phyloP scores from a whole-genome alignment of 2,113 vertebrate genomes.

The Pelusios castaneus region DNA sequence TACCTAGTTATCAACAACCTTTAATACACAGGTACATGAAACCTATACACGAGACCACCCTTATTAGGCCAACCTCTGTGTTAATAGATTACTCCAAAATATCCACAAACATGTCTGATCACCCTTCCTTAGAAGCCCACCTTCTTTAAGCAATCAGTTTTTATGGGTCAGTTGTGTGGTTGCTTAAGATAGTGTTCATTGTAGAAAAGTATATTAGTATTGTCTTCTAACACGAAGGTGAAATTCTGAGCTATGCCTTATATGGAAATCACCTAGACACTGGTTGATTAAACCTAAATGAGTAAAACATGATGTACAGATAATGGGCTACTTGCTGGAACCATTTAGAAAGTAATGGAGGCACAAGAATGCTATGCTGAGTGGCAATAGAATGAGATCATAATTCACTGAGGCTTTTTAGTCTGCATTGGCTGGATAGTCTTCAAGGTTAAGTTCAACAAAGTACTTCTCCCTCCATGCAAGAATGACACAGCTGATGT shows the following conservation, averaged over 20 bases:
- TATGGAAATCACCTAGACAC: neutral
- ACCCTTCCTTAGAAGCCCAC: neutral
- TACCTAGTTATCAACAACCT: too few species aligned
- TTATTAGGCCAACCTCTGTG: neutral
- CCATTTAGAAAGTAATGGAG: neutral
- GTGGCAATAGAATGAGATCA: neutral
- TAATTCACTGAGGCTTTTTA: neutral
- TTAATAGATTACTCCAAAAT: neutral
- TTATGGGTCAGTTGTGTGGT: conserved; percentile 1
- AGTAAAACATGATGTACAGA: neutral
- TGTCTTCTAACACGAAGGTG: neutral
- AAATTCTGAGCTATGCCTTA: conserved; percentile 12
- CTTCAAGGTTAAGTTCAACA: neutral
- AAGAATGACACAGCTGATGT: neutral
- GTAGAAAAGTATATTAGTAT: neutral
- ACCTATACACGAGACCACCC: neutral
- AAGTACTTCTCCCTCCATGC: neutral
- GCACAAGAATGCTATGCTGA: neutral
- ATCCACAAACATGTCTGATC: neutral
- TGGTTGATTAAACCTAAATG: neutral
- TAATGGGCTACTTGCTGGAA: neutral
- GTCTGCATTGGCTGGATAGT: neutral
- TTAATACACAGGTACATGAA: neutral
- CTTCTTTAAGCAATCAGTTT: neutral
- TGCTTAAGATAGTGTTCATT: neutral